phyloP scores from a whole-genome alignment of 2,113 vertebrate genomes.

The Fulmarus glacialis region DNA sequence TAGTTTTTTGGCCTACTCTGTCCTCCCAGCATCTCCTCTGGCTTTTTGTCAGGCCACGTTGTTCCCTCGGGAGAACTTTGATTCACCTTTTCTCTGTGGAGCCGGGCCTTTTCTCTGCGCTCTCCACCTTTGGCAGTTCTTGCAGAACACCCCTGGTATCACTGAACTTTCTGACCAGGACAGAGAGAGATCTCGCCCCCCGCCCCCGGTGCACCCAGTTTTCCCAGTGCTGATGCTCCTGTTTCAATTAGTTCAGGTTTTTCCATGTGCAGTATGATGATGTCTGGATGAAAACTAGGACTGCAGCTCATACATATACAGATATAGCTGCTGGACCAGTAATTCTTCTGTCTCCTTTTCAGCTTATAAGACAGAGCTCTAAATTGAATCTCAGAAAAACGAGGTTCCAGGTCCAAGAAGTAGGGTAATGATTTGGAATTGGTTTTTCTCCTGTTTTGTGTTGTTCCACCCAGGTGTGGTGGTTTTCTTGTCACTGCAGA shows the following conservation, averaged over 20 bases:
- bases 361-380: background rate
- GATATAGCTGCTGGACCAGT: background rate
- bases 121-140: background rate
- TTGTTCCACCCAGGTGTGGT: background rate
- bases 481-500: background rate
- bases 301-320: background rate
- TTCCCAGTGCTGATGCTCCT: background rate
- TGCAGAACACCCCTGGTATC: background rate
- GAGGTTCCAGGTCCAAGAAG: background rate
- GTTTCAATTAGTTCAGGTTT: background rate
- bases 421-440: background rate
- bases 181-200: background rate
- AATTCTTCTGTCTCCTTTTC: constrained; percentile 12
- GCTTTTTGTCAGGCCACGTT: background rate
- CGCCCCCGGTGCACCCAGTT: background rate
- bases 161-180: background rate
- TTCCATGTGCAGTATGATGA: background rate
- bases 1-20: background rate
- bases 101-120: background rate
- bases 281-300: background rate
- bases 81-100: background rate
- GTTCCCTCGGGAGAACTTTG: background rate
- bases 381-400: background rate
- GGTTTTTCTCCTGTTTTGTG: background rate
- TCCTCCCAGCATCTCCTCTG: background rate